Evolutionary conservation across 92 coral and sea anemone species (phyloP).

Genomic region (Phenganax marumi): DNA sequence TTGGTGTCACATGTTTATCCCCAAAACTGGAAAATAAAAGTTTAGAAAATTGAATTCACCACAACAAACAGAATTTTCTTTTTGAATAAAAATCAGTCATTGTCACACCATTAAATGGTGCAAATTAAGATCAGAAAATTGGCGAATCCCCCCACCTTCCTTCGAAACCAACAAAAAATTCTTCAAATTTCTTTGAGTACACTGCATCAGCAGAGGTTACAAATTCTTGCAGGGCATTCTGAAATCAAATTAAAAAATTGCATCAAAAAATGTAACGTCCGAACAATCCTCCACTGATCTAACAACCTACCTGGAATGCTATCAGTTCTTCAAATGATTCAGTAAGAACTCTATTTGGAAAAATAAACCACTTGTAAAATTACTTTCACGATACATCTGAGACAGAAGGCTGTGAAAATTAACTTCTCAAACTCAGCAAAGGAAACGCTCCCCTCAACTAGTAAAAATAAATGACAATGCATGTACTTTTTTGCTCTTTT

Average conservation of each 20-base stretch:
- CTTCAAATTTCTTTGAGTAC: conserved; percentile 84
- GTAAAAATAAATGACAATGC: background rate
- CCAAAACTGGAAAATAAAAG: conserved; percentile 71
- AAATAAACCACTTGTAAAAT: background rate
- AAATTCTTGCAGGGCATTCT: conserved; percentile 97
- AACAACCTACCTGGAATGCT: conserved; percentile 82
- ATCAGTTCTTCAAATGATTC: conserved; percentile 89
- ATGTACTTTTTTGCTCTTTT: conserved; percentile 87
- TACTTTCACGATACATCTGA: background rate
- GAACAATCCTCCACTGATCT: background rate
- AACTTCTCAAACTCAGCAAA: no score
- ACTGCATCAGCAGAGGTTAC: conserved; percentile 82
- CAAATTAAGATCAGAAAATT: background rate
- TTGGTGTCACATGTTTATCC: conserved; percentile 93
- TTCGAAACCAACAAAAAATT: conserved; percentile 95
- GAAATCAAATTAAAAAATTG: background rate
- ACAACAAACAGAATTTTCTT: background rate
- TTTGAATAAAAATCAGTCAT: background rate
- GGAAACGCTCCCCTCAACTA: no score
- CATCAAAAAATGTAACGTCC: background rate
- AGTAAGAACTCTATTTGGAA: conserved; percentile 62
- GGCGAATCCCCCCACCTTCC: conserved; percentile 68
- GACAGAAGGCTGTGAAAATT: background rate
- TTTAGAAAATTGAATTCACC: background rate
- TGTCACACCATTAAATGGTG: background rate